Conservation (phyloP, 2,888 invertebrate genomes). For the Sphaeridia pumilis region DNA sequence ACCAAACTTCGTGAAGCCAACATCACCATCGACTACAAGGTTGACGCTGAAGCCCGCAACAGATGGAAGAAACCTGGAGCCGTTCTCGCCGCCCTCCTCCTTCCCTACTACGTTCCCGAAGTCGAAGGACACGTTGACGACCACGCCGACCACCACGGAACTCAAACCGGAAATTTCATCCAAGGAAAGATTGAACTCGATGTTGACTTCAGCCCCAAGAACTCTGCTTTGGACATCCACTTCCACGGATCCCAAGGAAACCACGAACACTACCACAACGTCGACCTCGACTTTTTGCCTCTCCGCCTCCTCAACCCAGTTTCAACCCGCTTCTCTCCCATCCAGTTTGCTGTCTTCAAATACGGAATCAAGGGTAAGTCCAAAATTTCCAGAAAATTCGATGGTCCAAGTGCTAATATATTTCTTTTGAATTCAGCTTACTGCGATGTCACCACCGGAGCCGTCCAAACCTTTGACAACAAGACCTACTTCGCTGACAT, state of each 20-base stretch:
- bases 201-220: conserved; percentile 23
- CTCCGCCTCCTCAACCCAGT: conserved; percentile 27
- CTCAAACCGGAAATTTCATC: conserved; percentile 23
- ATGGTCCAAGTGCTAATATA: neutral
- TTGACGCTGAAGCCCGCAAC: conserved; percentile 33
- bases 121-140: conserved; percentile 23
- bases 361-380: conserved; percentile 32
- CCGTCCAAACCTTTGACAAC: conserved; percentile 36
- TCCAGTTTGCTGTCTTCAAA: conserved; percentile 22
- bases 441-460: conserved; percentile 33
- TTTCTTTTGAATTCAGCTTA: conserved; percentile 18
- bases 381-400: neutral
- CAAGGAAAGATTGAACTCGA: conserved; percentile 27
- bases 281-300: conserved; percentile 32
- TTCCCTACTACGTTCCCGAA: conserved; percentile 33
- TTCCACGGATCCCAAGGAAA: conserved; percentile 32
- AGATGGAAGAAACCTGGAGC: conserved; percentile 34
- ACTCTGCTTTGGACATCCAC: conserved; percentile 32
- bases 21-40: conserved; percentile 35
- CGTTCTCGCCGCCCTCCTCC: conserved; percentile 27
- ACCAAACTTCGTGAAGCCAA: conserved; percentile 34
- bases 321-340: conserved; percentile 31
- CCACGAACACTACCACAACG: conserved; percentile 34
- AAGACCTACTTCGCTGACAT: conserved; percentile 32
- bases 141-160: conserved; percentile 21